These are phyloP conservation scores for Nomada ruficornis DNA, from an alignment of 2,888 invertebrate genomes.

Conservation along the genomic window DNA sequence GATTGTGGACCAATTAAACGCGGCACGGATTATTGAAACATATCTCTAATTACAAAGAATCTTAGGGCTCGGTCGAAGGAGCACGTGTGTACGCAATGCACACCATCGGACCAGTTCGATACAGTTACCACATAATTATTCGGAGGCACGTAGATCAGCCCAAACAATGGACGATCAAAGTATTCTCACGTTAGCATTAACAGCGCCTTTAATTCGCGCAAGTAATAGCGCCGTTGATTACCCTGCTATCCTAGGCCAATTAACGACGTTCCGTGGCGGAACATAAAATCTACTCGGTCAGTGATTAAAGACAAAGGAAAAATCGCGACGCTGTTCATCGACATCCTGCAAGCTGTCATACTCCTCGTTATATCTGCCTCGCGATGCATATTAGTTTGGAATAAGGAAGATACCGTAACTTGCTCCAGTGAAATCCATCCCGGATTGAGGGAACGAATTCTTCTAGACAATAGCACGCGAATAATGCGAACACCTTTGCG, in stretches of 20 bases:
- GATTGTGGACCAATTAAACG: neutral
- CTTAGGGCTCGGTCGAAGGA: constrained; percentile 9
- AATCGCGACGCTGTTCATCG: constrained; percentile 59
- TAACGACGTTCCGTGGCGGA: constrained; percentile 58
- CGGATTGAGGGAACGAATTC: neutral
- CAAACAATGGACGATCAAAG: constrained; percentile 65
- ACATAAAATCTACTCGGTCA: constrained; percentile 62
- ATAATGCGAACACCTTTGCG: neutral
- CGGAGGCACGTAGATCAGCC: constrained; percentile 42
- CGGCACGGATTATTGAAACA: constrained; percentile 6
- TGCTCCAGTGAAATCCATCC: constrained; percentile 46
- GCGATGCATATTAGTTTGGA: constrained; percentile 41
- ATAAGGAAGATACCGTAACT: constrained; percentile 49
- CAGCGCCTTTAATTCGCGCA: constrained; percentile 68
- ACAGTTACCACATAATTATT: constrained; percentile 59
- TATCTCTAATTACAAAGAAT: constrained; percentile 13
- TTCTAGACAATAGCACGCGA: constrained; percentile 14
- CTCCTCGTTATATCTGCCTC: constrained; percentile 37
- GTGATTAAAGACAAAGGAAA: constrained; percentile 60
- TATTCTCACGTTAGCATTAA: constrained; percentile 71
- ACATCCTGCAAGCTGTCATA: constrained; percentile 56
- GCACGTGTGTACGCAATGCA: constrained; percentile 10
- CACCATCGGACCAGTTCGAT: constrained; percentile 41
- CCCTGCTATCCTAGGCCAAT: constrained; percentile 64
- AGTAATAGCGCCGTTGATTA: constrained; percentile 68